These are phyloP conservation scores for Drosophila robusta DNA, from an alignment of 2,888 invertebrate species.

Conservation along the genomic window DNA sequence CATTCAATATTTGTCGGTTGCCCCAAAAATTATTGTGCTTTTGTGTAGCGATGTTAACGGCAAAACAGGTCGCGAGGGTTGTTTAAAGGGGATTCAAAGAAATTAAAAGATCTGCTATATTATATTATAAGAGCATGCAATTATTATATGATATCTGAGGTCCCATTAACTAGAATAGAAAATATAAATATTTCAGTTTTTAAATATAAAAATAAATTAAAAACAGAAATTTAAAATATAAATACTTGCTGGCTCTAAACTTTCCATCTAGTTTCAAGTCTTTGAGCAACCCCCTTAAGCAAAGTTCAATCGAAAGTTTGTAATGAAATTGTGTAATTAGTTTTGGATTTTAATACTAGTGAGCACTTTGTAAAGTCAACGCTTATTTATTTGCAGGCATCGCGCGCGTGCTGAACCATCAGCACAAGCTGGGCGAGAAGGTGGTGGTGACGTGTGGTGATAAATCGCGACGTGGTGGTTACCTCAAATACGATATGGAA, in stretches of 20 bases:
- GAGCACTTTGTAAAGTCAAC: slow-evolving; percentile 10
- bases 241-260: too few species aligned
- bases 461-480: slow-evolving; percentile 74
- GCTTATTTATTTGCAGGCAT: slow-evolving; percentile 74
- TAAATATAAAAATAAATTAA: too few species aligned
- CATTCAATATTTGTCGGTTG: slow-evolving; percentile 29
- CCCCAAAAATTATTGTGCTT: slow-evolving; percentile 35
- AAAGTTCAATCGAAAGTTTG: background rate
- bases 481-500: slow-evolving; percentile 84
- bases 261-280: too few species aligned
- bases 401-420: slow-evolving; percentile 81
- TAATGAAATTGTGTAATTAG: slow-evolving; percentile 34
- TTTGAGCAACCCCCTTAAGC: background rate
- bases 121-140: too few species aligned
- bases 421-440: slow-evolving; percentile 84
- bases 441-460: slow-evolving; percentile 83
- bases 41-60: background rate
- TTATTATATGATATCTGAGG: too few species aligned
- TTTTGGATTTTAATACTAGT: slow-evolving; percentile 20
- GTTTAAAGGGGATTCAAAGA: too few species aligned
- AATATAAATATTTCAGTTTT: too few species aligned
- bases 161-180: too few species aligned
- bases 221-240: too few species aligned
- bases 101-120: too few species aligned
- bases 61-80: background rate